Conservation (phyloP, 1,140 invertebrate species). For the Zelostemma sp. region DNA sequence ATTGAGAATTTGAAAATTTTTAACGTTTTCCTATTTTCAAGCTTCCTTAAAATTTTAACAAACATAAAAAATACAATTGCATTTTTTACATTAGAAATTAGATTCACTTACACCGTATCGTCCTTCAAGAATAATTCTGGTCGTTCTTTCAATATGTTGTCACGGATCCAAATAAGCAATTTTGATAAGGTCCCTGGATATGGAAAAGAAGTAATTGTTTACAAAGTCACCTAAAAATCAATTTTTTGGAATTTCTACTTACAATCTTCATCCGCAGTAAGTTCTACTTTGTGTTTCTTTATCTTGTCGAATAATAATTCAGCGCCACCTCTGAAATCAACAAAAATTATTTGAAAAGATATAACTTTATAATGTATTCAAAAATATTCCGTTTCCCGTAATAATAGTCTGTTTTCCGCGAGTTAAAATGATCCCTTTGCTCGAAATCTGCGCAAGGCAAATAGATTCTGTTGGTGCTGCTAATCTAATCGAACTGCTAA, state of each 20-base stretch:
- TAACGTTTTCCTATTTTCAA: background rate
- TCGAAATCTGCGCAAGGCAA: too few relatives aligned
- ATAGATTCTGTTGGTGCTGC: too few relatives aligned
- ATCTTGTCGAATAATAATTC: conserved; percentile 88
- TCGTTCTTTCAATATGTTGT: conserved; percentile 87
- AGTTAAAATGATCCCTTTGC: background rate
- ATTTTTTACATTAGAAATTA: conserved; percentile 11
- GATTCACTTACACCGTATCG: conserved; percentile 78
- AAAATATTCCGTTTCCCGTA: too few relatives aligned
- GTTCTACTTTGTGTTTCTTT: conserved; percentile 78
- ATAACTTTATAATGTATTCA: too few relatives aligned
- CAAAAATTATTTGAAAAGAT: background rate
- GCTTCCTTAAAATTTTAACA: background rate
- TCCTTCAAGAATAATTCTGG: conserved; percentile 92
- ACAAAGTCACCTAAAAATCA: background rate
- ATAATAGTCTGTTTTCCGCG: too few relatives aligned
- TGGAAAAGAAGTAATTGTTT: conserved; percentile 15
- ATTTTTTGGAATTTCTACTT: conserved; percentile 50
- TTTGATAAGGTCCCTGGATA: conserved; percentile 80
- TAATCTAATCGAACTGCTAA: background rate
- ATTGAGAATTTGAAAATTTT: conserved; percentile 9
- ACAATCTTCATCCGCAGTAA: conserved; percentile 73
- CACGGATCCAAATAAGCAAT: conserved; percentile 85
- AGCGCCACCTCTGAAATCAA: conserved; percentile 82
- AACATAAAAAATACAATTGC: background rate